A percentile compares a stretch with the other conserved stretches of the same genome.
Evolutionary conservation across 2,797 vertebrate species (phyloP).

Genomic region (Coccyzus lansbergi): DNA sequence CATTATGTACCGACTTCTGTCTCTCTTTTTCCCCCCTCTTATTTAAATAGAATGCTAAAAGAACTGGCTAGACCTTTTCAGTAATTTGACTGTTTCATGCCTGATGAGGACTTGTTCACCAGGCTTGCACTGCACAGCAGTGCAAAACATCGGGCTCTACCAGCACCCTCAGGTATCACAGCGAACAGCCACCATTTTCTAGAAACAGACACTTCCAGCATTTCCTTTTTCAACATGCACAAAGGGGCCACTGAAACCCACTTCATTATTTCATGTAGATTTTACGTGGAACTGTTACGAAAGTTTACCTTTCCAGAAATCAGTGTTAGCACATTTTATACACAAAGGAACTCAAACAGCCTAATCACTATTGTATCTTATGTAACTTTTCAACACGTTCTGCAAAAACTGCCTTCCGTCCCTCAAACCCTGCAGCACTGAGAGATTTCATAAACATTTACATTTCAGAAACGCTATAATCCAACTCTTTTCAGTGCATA

Average conservation of each 20-base stretch:
- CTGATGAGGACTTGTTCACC: neutral
- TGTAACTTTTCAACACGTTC: neutral
- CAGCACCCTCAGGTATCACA: neutral
- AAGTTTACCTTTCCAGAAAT: neutral
- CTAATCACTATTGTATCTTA: neutral
- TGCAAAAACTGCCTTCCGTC: neutral
- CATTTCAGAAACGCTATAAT: neutral
- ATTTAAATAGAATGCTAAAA: neutral
- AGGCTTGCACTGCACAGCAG: accelerated
- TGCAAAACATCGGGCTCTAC: accelerated
- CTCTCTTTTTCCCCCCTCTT: neutral
- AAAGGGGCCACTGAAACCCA: accelerated
- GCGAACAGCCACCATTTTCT: neutral
- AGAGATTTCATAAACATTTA: neutral
- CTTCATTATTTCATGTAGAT: neutral
- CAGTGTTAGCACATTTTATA: neutral
- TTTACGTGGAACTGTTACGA: neutral
- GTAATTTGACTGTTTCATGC: neutral
- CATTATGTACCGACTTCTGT: neutral
- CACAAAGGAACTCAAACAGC: neutral
- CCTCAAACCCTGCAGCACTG: neutral
- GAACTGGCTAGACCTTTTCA: neutral
- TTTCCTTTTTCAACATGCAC: neutral
- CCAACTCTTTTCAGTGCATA: neutral
- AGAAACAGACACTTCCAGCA: neutral